Conservation (phyloP, 2,113 vertebrate genomes). For the Rostratula benghalensis region DNA sequence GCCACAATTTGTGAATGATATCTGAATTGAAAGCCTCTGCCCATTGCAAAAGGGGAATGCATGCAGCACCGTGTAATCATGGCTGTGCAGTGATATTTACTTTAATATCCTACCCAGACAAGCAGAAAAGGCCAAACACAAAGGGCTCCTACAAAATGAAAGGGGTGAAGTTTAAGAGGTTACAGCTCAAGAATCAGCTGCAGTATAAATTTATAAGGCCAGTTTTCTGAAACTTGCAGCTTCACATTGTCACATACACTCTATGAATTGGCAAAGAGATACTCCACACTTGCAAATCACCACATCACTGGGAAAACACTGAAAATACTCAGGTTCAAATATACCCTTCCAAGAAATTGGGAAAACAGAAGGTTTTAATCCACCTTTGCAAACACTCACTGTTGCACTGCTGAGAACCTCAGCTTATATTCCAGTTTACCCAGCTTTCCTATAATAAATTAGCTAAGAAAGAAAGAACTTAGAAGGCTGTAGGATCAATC, state of each 20-base stretch:
- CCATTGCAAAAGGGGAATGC: not conserved
- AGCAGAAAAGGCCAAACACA: not conserved
- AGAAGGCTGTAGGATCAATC: not conserved
- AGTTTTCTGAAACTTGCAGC: not conserved
- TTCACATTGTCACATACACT: accelerated
- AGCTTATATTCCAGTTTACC: not conserved
- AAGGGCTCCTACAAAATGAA: not conserved
- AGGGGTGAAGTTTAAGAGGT: not conserved
- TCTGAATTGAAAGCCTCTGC: not conserved
- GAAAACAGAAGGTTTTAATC: too few species aligned
- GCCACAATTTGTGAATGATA: not conserved
- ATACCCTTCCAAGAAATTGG: not conserved
- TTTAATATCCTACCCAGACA: not conserved
- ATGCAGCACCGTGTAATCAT: not conserved
- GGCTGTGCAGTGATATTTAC: slow-evolving; percentile 18
- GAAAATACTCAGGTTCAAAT: not conserved
- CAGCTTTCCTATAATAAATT: not conserved
- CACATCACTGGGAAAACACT: not conserved
- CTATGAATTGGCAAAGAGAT: accelerated
- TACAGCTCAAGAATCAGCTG: not conserved
- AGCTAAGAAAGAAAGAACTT: not conserved
- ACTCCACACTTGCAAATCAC: not conserved
- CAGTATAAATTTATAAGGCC: not conserved
- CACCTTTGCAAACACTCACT: not conserved
- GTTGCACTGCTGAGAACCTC: not conserved